Conservation (phyloP, 2,113 vertebrate genomes). For the Motacilla tschutschensis region DNA sequence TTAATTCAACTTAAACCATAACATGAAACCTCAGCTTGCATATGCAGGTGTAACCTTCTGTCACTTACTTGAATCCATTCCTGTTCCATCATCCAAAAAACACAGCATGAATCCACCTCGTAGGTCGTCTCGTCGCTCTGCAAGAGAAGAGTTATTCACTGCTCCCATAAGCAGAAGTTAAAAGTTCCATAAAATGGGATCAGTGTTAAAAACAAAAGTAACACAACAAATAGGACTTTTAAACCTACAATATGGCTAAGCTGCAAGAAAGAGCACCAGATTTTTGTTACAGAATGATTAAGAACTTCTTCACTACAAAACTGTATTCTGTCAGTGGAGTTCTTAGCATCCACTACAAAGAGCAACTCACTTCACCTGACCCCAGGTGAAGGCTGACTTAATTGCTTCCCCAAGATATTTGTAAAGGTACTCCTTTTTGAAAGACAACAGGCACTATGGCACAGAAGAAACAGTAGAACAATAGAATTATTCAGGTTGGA, state of each 20-base stretch:
- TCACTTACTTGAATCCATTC: constrained; percentile 95
- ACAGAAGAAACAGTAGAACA: neutral
- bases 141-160: constrained; percentile 26
- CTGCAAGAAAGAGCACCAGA: neutral
- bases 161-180: neutral
- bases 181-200: neutral
- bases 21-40: neutral
- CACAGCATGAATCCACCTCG: constrained; percentile 93
- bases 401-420: neutral
- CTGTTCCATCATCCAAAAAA: constrained; percentile 95
- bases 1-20: neutral
- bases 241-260: neutral
- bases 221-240: neutral
- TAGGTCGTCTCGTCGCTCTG: constrained; percentile 86
- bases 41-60: neutral
- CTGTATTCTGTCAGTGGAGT: neutral
- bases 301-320: neutral
- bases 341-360: neutral
- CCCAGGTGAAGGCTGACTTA: neutral
- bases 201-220: neutral
- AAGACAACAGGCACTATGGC: neutral
- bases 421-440: neutral
- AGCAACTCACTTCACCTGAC: neutral
- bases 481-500: neutral
- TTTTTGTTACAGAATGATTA: neutral